These are phyloP conservation scores for Artibeus jamaicensis DNA, from an alignment of 2,797 vertebrate genomes.

Conservation along the genomic window DNA sequence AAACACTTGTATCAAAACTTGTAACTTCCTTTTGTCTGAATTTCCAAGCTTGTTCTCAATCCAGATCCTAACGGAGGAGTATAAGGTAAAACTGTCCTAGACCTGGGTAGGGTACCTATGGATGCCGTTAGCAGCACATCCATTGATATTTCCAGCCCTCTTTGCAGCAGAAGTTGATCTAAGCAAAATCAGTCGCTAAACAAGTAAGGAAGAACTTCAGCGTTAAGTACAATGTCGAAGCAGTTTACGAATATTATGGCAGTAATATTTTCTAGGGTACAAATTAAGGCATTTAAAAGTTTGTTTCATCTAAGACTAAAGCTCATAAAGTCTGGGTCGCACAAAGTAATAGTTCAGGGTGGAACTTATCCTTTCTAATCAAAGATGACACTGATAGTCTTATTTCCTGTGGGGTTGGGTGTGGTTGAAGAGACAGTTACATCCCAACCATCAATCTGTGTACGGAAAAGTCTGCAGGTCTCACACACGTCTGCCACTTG, in stretches of 20 bases:
- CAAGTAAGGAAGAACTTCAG: not conserved
- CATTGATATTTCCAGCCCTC: not conserved
- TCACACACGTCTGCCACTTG: not conserved
- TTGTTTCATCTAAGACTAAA: slow-evolving; percentile 11
- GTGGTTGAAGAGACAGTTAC: slow-evolving; percentile 67
- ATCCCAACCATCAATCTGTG: slow-evolving; percentile 52
- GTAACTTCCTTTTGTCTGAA: slow-evolving; percentile 7
- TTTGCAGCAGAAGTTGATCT: not conserved
- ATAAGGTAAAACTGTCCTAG: not conserved
- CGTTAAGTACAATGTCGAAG: not conserved
- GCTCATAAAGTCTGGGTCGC: not conserved
- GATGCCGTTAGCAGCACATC: not conserved
- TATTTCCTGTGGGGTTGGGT: slow-evolving; percentile 72
- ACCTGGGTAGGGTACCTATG: not conserved
- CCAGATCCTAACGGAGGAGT: not conserved
- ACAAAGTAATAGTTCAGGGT: not conserved
- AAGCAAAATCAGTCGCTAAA: slow-evolving; percentile 2
- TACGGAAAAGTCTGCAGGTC: slow-evolving; percentile 48
- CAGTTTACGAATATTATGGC: not conserved
- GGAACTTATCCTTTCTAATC: slow-evolving; percentile 69
- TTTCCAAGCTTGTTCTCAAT: not conserved
- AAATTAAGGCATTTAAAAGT: not conserved
- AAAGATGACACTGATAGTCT: slow-evolving; percentile 62
- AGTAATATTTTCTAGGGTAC: not conserved
- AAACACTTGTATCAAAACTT: slow-evolving; percentile 31